Evolutionary conservation across 2,888 invertebrate species (phyloP), one percentile per base, ranked within the genome.

Genomic region (Eupithecia subumbrata): DNA sequence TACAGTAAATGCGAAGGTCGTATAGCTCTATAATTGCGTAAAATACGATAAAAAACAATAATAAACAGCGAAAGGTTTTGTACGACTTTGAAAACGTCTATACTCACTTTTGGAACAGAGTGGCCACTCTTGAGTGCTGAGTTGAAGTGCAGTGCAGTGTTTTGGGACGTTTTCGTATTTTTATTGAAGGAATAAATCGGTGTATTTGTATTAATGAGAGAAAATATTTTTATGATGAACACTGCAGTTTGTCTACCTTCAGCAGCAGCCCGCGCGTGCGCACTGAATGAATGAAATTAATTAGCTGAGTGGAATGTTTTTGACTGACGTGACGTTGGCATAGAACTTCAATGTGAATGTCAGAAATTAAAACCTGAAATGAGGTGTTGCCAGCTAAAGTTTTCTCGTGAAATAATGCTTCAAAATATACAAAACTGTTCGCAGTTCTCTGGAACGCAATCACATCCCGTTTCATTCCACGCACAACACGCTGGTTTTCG

Each of bases 31-130:
- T 52, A 73, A 40, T 73, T 64, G 30, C 60, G 40, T 43, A 66
- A 72, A 43, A 64, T 66, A 25, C 22, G 40, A 73, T 22, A 71
- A 77, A 77, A 76, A 79, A 79, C 79, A 79, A 78, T 78, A 80
- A 77, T 80, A 81, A 69, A 78, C 64, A 64, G 34, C 30, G 30
- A 75, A 78, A 75, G 79, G 52, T 69, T 69, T 63, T 30, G 69
- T 40, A 72, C 12, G 60, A 60, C 22, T 56, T 60, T 22, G 9
- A 56, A 56, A 11, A 56, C 22, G 52, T 67, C 63, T 8, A 12
- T 76, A 81, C 81, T 78, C 56, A 81, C 81, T 75, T 73, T 56
- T 72, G 45, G 25, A 52, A 71, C 68, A 52, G 45, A 70, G 67
- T 25, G 71, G 48, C 48, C 71, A 63, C 45, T 63, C 66, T 43